Conservation (phyloP, 1,140 invertebrate species). For the Drepana arcuata region DNA sequence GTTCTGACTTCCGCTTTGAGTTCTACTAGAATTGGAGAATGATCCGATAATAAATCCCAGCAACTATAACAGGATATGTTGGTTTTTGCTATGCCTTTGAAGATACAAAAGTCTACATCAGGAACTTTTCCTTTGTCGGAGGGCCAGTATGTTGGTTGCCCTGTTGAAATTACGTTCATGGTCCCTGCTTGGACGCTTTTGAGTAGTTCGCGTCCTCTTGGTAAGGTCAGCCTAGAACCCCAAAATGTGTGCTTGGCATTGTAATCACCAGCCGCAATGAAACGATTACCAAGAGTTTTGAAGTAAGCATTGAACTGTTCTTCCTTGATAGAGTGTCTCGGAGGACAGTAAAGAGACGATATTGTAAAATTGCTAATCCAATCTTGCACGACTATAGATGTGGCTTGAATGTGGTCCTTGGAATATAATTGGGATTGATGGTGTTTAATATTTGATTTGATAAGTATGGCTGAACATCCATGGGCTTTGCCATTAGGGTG, state of each 20-base stretch:
- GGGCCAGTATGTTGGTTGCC: conserved; percentile 18
- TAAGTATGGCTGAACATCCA: conserved; percentile 12
- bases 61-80: conserved; percentile 3
- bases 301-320: conserved; percentile 8
- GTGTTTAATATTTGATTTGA: conserved; percentile 2
- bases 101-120: conserved; percentile 17
- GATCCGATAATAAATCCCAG: conserved; percentile 11
- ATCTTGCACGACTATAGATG: neutral
- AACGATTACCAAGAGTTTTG: conserved; percentile 6
- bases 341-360: no score
- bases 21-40: no score
- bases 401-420: neutral
- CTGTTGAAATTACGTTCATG: no score
- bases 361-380: neutral
- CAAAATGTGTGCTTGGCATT: conserved; percentile 16
- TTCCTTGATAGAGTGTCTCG: conserved; percentile 8
- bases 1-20: neutral
- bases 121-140: conserved; percentile 10
- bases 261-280: conserved; percentile 18
- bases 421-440: neutral
- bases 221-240: conserved; percentile 16
- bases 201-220: conserved; percentile 9
- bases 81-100: conserved; percentile 5
- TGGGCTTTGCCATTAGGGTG: conserved; percentile 15
- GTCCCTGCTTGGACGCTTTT: neutral